A percentile compares a stretch with the other conserved stretches of the same genome.
Conservation (phyloP, 1,140 invertebrate genomes). For the Polypedilum vanderplanki region DNA sequence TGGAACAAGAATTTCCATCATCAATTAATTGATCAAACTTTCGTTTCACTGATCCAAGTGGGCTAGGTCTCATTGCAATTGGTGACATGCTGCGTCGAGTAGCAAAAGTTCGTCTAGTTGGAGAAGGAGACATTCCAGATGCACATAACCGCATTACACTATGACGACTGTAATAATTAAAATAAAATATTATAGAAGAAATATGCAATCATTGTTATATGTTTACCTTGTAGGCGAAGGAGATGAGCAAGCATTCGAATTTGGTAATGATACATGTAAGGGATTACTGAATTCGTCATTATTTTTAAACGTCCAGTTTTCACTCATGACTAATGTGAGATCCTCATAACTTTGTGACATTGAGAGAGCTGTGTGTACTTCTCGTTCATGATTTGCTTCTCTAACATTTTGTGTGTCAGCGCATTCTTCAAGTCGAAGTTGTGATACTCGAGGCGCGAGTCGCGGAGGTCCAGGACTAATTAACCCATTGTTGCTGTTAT, state of each 20-base stretch:
- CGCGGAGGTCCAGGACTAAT: slow-evolving; percentile 52
- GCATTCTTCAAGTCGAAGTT: slow-evolving; percentile 80
- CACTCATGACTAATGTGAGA: slow-evolving; percentile 61
- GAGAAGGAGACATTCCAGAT: slow-evolving; percentile 65
- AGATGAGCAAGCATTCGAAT: slow-evolving; percentile 37
- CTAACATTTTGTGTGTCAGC: slow-evolving; percentile 68
- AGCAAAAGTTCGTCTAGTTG: slow-evolving; percentile 69
- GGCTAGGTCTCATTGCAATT: slow-evolving; percentile 68
- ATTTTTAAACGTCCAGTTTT: slow-evolving; percentile 47
- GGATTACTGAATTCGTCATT: slow-evolving; percentile 47
- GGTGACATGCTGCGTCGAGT: slow-evolving; percentile 75
- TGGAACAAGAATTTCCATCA: slow-evolving; percentile 36
- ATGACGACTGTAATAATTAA: slow-evolving; percentile 34
- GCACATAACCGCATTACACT: slow-evolving; percentile 44
- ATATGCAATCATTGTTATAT: slow-evolving; percentile 12
- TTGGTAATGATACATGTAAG: slow-evolving; percentile 40
- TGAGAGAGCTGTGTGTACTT: slow-evolving; percentile 78
- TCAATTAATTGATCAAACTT: slow-evolving; percentile 67
- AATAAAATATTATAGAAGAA: slow-evolving; percentile 17
- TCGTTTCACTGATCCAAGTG: slow-evolving; percentile 64
- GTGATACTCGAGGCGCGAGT: slow-evolving; percentile 72
- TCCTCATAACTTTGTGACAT: slow-evolving; percentile 88
- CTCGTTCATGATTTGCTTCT: slow-evolving; percentile 82
- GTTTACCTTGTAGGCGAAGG: slow-evolving; percentile 40
- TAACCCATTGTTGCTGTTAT: slow-evolving; percentile 32